Evolutionary conservation across 92 coral and sea anemone genomes (phyloP).

Genomic region (Phymanthus crucifer): DNA sequence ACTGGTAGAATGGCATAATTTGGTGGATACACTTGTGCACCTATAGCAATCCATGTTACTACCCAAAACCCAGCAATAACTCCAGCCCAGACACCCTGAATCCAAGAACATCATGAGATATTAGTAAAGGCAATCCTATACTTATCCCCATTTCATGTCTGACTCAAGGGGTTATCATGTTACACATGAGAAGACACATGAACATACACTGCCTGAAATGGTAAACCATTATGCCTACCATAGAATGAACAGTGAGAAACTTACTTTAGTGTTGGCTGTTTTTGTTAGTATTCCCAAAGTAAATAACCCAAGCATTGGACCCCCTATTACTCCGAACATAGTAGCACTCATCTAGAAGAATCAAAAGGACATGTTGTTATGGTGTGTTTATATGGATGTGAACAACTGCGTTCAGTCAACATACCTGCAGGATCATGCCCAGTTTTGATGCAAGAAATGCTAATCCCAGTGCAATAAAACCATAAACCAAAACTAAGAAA

Average conservation of each 20-base stretch:
- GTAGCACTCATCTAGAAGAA: conserved; percentile 71
- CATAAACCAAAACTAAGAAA: conserved; percentile 64
- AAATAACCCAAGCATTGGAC: conserved; percentile 80
- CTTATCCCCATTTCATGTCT: not conserved
- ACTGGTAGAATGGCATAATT: conserved; percentile 53
- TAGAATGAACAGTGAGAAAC: not conserved
- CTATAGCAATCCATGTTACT: conserved; percentile 72
- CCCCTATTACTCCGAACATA: conserved; percentile 83
- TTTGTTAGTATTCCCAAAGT: conserved; percentile 76
- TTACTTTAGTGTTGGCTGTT: conserved; percentile 74
- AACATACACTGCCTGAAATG: too few relatives aligned
- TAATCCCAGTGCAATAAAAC: conserved; percentile 66
- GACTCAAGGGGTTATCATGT: too few relatives aligned
- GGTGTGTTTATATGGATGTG: not conserved
- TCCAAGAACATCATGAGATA: too few relatives aligned
- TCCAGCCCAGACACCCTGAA: conserved; percentile 77
- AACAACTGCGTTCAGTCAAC: not conserved
- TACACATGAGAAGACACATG: not conserved
- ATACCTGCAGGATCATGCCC: conserved; percentile 84
- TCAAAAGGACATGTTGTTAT: not conserved
- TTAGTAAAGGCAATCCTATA: too few relatives aligned
- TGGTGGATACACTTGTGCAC: conserved; percentile 76
- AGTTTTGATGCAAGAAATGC: conserved; percentile 72
- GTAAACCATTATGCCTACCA: not conserved
- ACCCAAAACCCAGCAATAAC: conserved; percentile 53